Evolutionary conservation across 2,888 invertebrate genomes (phyloP).

Genomic region (Hesperia comma): DNA sequence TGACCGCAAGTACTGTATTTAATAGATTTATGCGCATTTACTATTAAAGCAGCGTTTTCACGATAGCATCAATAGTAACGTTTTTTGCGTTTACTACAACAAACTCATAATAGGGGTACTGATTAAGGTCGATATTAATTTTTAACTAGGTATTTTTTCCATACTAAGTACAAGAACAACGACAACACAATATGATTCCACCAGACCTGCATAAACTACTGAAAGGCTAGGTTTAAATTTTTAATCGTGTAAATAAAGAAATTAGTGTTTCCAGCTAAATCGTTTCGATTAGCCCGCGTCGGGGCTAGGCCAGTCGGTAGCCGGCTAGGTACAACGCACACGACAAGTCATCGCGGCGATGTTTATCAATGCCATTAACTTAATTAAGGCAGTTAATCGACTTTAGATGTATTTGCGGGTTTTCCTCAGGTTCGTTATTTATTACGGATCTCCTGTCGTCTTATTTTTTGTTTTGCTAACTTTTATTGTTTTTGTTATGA

Average conservation of each 20-base stretch:
- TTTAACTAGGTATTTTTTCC: too few species aligned
- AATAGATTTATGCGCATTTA: too few species aligned
- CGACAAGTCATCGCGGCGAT: constrained; percentile 34
- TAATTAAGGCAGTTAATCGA: constrained; percentile 38
- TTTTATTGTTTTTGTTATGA: too few species aligned
- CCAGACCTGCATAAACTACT: neutral
- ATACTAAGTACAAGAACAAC: too few species aligned
- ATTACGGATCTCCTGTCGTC: constrained; percentile 15
- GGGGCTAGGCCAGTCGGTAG: neutral
- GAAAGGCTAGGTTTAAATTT: neutral
- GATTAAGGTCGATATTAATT: too few species aligned
- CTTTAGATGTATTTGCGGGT: constrained; percentile 31
- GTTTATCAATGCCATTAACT: constrained; percentile 34
- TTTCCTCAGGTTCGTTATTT: constrained; percentile 24
- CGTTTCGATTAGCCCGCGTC: constrained; percentile 11
- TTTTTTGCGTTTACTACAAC: too few species aligned
- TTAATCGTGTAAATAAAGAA: neutral
- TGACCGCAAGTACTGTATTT: too few species aligned
- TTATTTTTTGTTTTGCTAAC: neutral
- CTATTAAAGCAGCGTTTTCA: too few species aligned
- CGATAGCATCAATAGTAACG: too few species aligned
- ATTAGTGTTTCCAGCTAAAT: neutral
- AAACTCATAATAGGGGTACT: too few species aligned
- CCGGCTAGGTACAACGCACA: constrained; percentile 8
- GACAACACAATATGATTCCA: too few species aligned